These are phyloP conservation scores for Thecocarcelia acutangulata DNA, from an alignment of 2,888 invertebrate genomes.

Conservation along the genomic window DNA sequence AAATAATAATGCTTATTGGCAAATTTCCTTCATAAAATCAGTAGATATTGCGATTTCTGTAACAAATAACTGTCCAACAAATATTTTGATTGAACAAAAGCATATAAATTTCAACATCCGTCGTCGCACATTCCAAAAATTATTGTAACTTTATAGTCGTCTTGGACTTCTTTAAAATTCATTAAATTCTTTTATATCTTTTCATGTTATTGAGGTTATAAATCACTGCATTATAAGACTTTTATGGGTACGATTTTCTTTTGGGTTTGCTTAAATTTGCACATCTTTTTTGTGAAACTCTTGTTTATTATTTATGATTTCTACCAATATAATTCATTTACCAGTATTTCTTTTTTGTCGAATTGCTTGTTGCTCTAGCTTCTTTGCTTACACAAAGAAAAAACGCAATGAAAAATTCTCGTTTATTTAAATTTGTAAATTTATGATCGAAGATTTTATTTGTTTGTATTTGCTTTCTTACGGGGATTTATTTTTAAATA, in stretches of 20 bases:
- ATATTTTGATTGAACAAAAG: constrained; percentile 20
- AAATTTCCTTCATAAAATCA: constrained; percentile 21
- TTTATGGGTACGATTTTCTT: constrained; percentile 33
- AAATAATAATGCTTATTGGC: not conserved
- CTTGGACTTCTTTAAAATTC: constrained; percentile 58
- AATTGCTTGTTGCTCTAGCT: not conserved
- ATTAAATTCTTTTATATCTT: constrained; percentile 61
- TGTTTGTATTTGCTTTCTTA: not conserved
- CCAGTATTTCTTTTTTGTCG: not conserved
- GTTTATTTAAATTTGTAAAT: constrained; percentile 58
- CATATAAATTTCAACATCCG: constrained; percentile 35
- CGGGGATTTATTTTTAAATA: too few relatives aligned
- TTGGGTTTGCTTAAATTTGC: not conserved
- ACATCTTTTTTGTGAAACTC: not conserved
- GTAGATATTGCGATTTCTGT: too few relatives aligned
- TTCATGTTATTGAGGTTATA: constrained; percentile 64
- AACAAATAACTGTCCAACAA: constrained; percentile 25
- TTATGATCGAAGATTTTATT: constrained; percentile 65
- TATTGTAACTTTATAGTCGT: constrained; percentile 26
- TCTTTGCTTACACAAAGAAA: not conserved
- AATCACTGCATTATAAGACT: constrained; percentile 64
- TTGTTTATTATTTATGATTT: constrained; percentile 63
- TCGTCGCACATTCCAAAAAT: constrained; percentile 22
- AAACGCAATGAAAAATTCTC: constrained; percentile 21
- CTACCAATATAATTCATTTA: constrained; percentile 49